A percentile compares a stretch with the other conserved stretches of the same genome.
phyloP scores from a whole-genome alignment of 2,888 invertebrate genomes.

The Diadegma fenestrale region DNA sequence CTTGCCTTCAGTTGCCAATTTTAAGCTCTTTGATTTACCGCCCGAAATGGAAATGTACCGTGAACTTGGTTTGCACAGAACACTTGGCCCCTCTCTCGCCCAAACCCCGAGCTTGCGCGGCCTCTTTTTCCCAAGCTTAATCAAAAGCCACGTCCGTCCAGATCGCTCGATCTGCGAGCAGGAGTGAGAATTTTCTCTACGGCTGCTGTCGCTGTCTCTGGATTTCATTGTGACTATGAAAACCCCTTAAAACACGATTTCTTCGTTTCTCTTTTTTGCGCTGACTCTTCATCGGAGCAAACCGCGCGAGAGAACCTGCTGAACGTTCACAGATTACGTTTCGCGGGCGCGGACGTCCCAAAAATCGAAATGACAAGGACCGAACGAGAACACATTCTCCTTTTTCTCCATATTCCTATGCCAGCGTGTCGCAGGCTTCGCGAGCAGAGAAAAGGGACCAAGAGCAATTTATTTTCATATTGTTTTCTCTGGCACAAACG shows the following conservation, averaged over 20 bases:
- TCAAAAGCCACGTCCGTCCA: constrained; percentile 70
- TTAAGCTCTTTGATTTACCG: constrained; percentile 82
- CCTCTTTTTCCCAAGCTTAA: constrained; percentile 68
- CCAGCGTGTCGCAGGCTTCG: constrained; percentile 1
- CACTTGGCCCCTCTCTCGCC: constrained; percentile 54
- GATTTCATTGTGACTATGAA: constrained; percentile 61
- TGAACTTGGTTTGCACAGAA: constrained; percentile 76
- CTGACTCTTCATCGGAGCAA: constrained; percentile 39
- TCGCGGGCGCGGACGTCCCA: constrained; percentile 49
- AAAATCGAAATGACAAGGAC: constrained; percentile 67
- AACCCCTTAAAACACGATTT: constrained; percentile 47
- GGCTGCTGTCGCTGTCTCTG: constrained; percentile 48
- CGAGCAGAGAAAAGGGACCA: constrained; percentile 15
- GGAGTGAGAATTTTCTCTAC: constrained; percentile 33
- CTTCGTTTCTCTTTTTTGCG: constrained; percentile 29
- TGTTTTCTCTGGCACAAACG: constrained; percentile 34
- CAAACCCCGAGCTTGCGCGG: constrained; percentile 1
- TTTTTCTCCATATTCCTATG: constrained; percentile 20
- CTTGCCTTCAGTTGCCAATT: constrained; percentile 74
- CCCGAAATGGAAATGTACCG: constrained; percentile 79
- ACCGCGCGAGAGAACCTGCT: constrained; percentile 58
- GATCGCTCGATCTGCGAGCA: constrained; percentile 65
- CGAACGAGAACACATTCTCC: constrained; percentile 45
- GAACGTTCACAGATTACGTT: constrained; percentile 68
- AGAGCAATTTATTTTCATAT: constrained; percentile 41